Percentiles rank a stretch among this genome's conserved stretches.
phyloP scores from a whole-genome alignment of 2,888 invertebrate species.

The Mesorhabditis spiculigera region DNA sequence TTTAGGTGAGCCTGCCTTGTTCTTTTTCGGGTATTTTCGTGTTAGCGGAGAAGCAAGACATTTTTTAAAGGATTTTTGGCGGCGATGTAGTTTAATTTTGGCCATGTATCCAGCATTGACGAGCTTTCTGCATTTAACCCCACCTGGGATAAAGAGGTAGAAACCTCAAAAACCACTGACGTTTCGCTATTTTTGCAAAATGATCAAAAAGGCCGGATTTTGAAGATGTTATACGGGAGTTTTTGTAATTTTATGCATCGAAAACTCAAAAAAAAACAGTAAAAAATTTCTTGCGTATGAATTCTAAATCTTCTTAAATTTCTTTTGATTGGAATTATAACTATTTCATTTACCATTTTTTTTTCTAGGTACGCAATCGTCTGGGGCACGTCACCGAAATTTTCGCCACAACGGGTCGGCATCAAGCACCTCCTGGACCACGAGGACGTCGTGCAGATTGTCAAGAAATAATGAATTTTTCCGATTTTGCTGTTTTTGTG shows the following conservation, averaged over 20 bases:
- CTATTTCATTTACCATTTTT: neutral
- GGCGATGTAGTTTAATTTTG: neutral
- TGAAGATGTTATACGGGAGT: no score
- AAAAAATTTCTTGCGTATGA: neutral
- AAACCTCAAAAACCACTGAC: neutral
- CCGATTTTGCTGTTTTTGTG: constrained; percentile 5
- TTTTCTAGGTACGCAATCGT: constrained; percentile 54
- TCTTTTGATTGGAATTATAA: neutral
- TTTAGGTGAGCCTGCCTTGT: no score
- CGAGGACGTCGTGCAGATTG: constrained; percentile 96
- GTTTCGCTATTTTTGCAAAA: neutral
- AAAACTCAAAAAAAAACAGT: no score
- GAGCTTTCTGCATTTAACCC: neutral
- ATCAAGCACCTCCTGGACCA: constrained; percentile 83
- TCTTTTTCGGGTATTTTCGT: no score
- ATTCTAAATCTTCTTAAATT: neutral
- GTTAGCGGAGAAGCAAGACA: no score
- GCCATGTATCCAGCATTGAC: no score
- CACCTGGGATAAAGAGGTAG: no score
- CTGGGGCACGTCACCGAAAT: constrained; percentile 92
- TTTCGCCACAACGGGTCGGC: constrained; percentile 95
- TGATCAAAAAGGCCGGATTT: neutral
- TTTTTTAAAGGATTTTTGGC: neutral
- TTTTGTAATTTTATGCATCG: no score
- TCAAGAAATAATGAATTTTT: constrained; percentile 76